These are phyloP conservation scores for Sparidentex hasta DNA, from an alignment of 2,797 vertebrate species.

Conservation along the genomic window DNA sequence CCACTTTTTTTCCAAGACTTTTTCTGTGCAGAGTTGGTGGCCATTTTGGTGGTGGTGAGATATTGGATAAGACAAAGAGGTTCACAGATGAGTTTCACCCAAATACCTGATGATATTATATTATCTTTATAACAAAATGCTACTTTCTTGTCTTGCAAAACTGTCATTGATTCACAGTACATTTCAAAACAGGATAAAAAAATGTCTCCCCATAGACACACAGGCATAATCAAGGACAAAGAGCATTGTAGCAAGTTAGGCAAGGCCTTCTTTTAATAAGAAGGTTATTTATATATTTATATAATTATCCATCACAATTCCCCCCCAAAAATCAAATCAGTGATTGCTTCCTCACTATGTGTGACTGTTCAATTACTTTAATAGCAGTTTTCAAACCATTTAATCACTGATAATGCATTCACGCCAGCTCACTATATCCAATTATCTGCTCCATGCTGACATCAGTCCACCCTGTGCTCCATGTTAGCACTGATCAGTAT, in stretches of 20 bases:
- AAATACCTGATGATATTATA: too few species aligned
- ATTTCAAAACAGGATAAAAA: too few species aligned
- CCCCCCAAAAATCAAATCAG: slow-evolving; percentile 20
- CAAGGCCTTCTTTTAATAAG: not conserved
- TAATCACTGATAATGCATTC: slow-evolving; percentile 72
- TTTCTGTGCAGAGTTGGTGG: too few species aligned
- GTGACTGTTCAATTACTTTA: slow-evolving; percentile 45
- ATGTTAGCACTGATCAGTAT: slow-evolving; percentile 84
- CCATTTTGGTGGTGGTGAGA: too few species aligned
- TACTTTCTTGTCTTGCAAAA: too few species aligned
- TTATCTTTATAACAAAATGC: too few species aligned
- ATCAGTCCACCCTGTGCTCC: slow-evolving; percentile 73
- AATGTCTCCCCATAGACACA: too few species aligned
- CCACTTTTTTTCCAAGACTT: too few species aligned
- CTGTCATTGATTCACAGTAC: too few species aligned
- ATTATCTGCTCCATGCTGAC: slow-evolving; percentile 72
- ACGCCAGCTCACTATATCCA: slow-evolving; percentile 69
- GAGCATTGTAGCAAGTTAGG: not conserved
- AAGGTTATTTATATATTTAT: not conserved
- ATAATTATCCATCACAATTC: slow-evolving; percentile 20
- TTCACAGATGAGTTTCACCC: too few species aligned
- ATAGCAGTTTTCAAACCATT: slow-evolving; percentile 52
- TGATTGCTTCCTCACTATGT: slow-evolving; percentile 26
- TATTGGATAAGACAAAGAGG: too few species aligned
- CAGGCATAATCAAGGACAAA: not conserved